Conservation (phyloP, 2,113 vertebrate genomes). For the Syngnathoides biaculeatus region DNA sequence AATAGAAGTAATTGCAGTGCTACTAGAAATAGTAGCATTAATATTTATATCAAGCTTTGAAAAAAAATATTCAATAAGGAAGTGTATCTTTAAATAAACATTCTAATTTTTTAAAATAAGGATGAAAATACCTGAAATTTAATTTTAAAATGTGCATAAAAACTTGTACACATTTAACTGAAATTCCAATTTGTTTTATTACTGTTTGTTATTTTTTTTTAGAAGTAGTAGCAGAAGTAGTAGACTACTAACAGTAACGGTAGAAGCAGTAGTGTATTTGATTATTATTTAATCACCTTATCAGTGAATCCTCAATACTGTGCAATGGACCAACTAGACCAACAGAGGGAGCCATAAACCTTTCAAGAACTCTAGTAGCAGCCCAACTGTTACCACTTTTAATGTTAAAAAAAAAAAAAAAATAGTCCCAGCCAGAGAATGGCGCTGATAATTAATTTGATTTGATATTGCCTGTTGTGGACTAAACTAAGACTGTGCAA, state of each 20-base stretch:
- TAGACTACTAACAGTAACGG: no score
- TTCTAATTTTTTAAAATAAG: no score
- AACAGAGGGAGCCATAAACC: constrained; percentile 20
- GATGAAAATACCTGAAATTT: no score
- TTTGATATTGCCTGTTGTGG: neutral
- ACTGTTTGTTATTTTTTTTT: neutral
- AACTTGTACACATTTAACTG: no score
- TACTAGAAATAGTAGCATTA: neutral
- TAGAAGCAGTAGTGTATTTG: no score
- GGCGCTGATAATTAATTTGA: neutral
- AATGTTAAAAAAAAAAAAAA: neutral
- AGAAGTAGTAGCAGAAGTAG: neutral
- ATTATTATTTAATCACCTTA: no score
- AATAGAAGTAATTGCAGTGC: neutral
- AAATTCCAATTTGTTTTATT: no score
- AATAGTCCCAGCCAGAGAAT: neutral
- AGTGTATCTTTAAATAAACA: no score
- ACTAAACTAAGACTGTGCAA: neutral
- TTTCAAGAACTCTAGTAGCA: neutral
- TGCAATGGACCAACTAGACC: no score
- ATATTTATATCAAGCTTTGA: neutral
- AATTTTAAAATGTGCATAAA: neutral
- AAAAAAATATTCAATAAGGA: no score
- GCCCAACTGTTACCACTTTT: neutral
- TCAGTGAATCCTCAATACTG: no score